Conservation (phyloP, 2,888 invertebrate genomes). For the Unio delphinus region DNA sequence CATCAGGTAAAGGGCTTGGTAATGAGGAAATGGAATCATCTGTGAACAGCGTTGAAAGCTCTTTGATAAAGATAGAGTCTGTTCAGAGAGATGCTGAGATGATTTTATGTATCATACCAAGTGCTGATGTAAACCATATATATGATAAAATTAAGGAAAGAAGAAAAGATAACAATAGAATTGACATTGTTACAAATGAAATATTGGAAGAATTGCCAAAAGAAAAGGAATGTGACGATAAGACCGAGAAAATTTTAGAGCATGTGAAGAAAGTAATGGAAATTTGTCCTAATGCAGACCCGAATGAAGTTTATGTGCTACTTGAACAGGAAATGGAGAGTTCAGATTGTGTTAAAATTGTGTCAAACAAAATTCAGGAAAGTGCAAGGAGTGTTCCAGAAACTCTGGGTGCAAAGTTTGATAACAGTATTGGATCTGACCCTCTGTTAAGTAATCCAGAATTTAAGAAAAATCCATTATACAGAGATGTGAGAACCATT, state of each 20-base stretch:
- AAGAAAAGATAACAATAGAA: slow-evolving; percentile 41
- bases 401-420: not conserved
- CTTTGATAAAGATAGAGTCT: slow-evolving; percentile 40
- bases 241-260: slow-evolving; percentile 19
- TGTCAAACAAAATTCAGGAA: slow-evolving; percentile 12
- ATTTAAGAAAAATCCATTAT: slow-evolving; percentile 55
- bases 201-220: slow-evolving; percentile 37
- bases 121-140: slow-evolving; percentile 37
- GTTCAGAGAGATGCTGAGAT: slow-evolving; percentile 48
- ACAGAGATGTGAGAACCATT: slow-evolving; percentile 54
- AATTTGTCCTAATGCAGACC: slow-evolving; percentile 27
- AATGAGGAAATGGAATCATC: too few species aligned
- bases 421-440: slow-evolving; percentile 10
- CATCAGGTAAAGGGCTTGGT: too few species aligned
- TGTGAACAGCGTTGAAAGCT: too few species aligned
- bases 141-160: slow-evolving; percentile 44
- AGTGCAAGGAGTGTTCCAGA: slow-evolving; percentile 6
- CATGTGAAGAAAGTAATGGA: slow-evolving; percentile 44
- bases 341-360: slow-evolving; percentile 28
- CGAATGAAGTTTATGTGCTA: slow-evolving; percentile 35
- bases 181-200: slow-evolving; percentile 52
- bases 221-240: not conserved
- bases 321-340: slow-evolving; percentile 24
- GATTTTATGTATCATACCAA: slow-evolving; percentile 39
- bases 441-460: slow-evolving; percentile 40